phyloP scores from a whole-genome alignment of 1,140 invertebrate species.

The Sweltsa coloradensis region DNA sequence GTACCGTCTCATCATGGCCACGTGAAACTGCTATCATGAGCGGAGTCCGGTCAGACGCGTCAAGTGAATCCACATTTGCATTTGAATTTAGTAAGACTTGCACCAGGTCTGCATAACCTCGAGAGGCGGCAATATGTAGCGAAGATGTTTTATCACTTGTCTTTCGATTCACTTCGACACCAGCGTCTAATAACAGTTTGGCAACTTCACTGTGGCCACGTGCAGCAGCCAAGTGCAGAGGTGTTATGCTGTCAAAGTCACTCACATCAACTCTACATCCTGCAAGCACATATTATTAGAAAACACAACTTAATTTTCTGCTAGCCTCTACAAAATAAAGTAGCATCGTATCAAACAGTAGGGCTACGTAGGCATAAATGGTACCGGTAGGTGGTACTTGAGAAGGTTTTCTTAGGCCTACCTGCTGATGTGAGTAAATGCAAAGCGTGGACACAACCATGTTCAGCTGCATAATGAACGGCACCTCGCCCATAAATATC shows the following conservation, averaged over 20 bases:
- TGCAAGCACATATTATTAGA: slow-evolving; percentile 5
- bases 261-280: slow-evolving; percentile 18
- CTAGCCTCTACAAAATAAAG: not conserved
- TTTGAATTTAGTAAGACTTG: slow-evolving; percentile 41
- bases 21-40: slow-evolving; percentile 38
- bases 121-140: slow-evolving; percentile 35
- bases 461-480: slow-evolving; percentile 44
- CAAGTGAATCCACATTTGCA: slow-evolving; percentile 40
- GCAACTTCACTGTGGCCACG: slow-evolving; percentile 26
- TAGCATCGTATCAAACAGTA: not conserved
- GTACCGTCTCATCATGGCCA: slow-evolving; percentile 31
- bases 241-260: slow-evolving; percentile 28
- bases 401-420: no score
- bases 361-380: not conserved
- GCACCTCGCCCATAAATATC: slow-evolving; percentile 39
- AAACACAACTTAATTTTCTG: not conserved
- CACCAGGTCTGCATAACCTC: slow-evolving; percentile 38
- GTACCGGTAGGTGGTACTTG: no score
- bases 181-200: slow-evolving; percentile 21
- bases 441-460: slow-evolving; percentile 37
- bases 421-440: slow-evolving; percentile 26
- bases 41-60: slow-evolving; percentile 40
- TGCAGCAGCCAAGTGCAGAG: slow-evolving; percentile 31
- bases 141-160: slow-evolving; percentile 28
- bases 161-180: slow-evolving; percentile 24